These are phyloP conservation scores for Carassius carassius DNA, from an alignment of 2,113 vertebrate genomes.

Conservation along the genomic window DNA sequence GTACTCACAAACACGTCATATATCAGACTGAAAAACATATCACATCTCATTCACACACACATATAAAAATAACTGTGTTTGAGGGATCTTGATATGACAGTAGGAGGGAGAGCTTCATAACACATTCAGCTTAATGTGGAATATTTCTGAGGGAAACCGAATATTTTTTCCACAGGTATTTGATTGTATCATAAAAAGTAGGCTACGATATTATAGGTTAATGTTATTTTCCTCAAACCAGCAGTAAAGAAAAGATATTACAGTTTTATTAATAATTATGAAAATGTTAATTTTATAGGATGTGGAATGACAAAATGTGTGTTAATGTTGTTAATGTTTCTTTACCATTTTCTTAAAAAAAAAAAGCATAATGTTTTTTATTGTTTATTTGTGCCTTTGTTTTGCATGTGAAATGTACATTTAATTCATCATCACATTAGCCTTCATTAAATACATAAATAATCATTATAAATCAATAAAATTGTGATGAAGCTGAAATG, in stretches of 20 bases:
- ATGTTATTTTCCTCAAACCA: neutral
- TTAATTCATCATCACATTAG: too few relatives aligned
- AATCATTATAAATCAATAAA: too few relatives aligned
- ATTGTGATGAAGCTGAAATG: too few relatives aligned
- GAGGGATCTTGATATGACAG: neutral
- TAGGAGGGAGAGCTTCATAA: neutral
- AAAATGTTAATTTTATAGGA: neutral
- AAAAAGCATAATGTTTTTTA: too few relatives aligned
- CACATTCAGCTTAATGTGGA: neutral
- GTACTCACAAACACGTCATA: slow-evolving; percentile 7
- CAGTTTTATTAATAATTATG: neutral
- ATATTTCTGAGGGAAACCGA: neutral
- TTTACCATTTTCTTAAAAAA: too few relatives aligned
- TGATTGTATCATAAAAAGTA: neutral
- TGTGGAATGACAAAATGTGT: neutral
- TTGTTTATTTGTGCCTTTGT: too few relatives aligned
- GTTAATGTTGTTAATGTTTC: too few relatives aligned
- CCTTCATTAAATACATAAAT: too few relatives aligned
- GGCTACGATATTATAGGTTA: neutral
- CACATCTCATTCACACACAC: neutral
- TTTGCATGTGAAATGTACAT: too few relatives aligned
- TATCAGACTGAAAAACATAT: neutral
- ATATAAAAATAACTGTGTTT: neutral
- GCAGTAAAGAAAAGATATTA: neutral
- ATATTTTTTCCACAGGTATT: slow-evolving; percentile 13